Base-by-base conservation (phyloP, 2,888 invertebrate genomes). In the Tenthredo scrophulariae region DNA sequence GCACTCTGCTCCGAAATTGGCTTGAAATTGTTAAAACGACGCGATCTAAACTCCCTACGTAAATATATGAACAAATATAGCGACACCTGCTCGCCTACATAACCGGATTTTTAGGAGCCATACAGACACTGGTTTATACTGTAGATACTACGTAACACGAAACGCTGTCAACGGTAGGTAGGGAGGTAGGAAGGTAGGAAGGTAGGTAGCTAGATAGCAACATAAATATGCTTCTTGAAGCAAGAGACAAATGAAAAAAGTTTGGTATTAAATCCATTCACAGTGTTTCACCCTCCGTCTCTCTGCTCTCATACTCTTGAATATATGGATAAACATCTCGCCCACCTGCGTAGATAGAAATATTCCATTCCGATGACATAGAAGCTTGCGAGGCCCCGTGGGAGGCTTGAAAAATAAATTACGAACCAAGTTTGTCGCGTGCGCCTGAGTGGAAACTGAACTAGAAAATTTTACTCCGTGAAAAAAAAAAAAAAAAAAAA, bases 251-350 rank as follows among this genome's bases (percentile, higher is more conserved):
- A 77, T 50, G 54, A 54, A 80, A 80, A 37, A 80, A 80, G 37
- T 80, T 80, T 80, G n/a, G 15, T 83, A 70, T 83, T 83, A 83
- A 83, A 83, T 83, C 50, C 83, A 43, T 83, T 83, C 83, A n/a
- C 58, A 40, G 33, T 40, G 62, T 62, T 22, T 62, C 29, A 29
- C 80, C 22, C 77, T 46, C 54, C 77, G 4, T 33, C 46, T 29
- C 18, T 50, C n/a, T 33, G 9, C 29, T 33, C 18, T 13, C 10
- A 15, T 6, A 54, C n/a, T 62, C 10, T 62, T 1, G 13, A 43
- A 46, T 50, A 46, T 4, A 80, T 40, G 62, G 62, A 58, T 62
- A 62, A 80, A 80, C 6, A 62, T 77, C 54, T 77, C 80, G 33
- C 80, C 58, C 62, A 80, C 80, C 80, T 80, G 80, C 40, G 50